These are phyloP conservation scores for Phoebastria nigripes DNA, from an alignment of 2,797 vertebrate genomes.

Conservation along the genomic window DNA sequence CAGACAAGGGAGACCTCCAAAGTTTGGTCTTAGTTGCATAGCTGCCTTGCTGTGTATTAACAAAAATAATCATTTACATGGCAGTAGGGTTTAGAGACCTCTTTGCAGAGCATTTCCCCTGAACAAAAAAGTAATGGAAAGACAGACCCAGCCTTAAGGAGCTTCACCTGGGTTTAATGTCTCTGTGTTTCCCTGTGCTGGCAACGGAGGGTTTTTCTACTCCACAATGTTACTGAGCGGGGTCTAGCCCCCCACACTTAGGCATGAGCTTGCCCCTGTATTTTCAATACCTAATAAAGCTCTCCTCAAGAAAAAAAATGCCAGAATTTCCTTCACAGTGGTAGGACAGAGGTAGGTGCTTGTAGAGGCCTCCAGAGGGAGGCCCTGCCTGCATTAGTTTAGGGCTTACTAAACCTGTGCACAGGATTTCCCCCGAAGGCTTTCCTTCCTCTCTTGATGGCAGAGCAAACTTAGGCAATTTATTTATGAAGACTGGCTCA, in stretches of 20 bases:
- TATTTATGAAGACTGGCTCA: neutral
- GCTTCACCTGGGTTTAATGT: neutral
- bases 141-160: neutral
- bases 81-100: neutral
- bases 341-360: conserved; percentile 8
- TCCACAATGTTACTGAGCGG: fast-evolving
- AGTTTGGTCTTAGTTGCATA: neutral
- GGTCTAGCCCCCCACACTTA: neutral
- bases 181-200: neutral
- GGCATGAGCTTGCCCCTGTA: neutral
- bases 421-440: neutral
- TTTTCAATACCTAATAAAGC: neutral
- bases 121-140: neutral
- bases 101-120: neutral
- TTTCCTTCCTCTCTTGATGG: neutral
- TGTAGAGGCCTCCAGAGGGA: conserved; percentile 61
- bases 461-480: neutral
- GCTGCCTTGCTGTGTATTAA: neutral
- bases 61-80: neutral
- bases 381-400: conserved; percentile 27
- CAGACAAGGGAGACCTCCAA: neutral
- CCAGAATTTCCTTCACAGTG: neutral
- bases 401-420: neutral
- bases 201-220: neutral
- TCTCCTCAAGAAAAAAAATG: neutral